phyloP scores from a whole-genome alignment of 2,888 invertebrate species.

The Scaptodrosophila latifasciaeformis region DNA sequence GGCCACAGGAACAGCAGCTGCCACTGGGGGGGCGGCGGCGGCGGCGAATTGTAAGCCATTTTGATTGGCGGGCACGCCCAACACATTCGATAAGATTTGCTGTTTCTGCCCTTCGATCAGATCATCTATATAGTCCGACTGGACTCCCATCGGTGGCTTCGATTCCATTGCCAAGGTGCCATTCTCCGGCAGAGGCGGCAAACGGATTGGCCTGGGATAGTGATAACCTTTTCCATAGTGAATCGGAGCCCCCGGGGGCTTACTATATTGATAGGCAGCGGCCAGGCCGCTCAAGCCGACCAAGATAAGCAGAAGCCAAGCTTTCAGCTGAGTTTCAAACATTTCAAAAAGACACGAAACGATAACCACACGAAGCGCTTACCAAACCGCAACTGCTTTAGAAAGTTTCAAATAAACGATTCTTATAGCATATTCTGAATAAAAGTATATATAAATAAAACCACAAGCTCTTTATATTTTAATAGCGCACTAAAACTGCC shows the following conservation, averaged over 20 bases:
- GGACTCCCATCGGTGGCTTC: conserved; percentile 36
- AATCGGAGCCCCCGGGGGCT: conserved; percentile 35
- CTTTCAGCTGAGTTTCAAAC: conserved; percentile 36
- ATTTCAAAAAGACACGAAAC: conserved; percentile 16
- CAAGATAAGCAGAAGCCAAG: conserved; percentile 4
- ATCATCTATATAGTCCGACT: conserved; percentile 70
- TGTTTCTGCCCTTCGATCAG: conserved; percentile 69
- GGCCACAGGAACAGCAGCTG: conserved; percentile 3
- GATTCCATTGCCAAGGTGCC: conserved; percentile 6
- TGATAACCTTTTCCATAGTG: conserved; percentile 31
- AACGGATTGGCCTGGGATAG: conserved; percentile 44
- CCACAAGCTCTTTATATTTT: conserved; percentile 19
- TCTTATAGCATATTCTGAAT: conserved; percentile 53
- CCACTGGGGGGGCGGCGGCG: conserved; percentile 9
- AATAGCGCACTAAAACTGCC: conserved; percentile 40
- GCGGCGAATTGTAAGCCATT: neutral
- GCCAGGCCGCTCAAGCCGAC: conserved; percentile 25
- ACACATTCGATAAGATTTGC: conserved; percentile 61
- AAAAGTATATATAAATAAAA: conserved; percentile 7
- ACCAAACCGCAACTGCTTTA: conserved; percentile 47
- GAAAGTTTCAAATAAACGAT: conserved; percentile 39
- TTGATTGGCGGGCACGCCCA: conserved; percentile 25
- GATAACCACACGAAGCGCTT: conserved; percentile 43
- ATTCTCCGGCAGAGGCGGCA: conserved; percentile 19
- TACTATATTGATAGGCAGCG: conserved; percentile 38